Evolutionary conservation across 2,888 invertebrate species (phyloP).

Genomic region (Sphinx pinastri): DNA sequence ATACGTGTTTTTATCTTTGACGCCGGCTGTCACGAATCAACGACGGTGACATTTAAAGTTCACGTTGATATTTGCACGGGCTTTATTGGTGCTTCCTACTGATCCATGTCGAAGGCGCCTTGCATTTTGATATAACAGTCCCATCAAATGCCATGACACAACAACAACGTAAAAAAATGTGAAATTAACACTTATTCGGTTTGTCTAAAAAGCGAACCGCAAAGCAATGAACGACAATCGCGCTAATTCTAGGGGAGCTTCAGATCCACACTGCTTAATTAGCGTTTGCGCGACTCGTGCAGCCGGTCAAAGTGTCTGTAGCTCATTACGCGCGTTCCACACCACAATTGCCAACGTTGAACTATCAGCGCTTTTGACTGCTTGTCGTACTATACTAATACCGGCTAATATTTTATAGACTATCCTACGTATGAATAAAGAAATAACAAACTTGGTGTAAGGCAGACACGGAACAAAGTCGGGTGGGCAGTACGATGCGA

Average conservation of each 20-base stretch:
- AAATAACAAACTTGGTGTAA: constrained; percentile 62
- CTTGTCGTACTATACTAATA: constrained; percentile 37
- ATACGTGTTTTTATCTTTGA: background rate
- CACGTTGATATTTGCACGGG: constrained; percentile 72
- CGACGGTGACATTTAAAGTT: constrained; percentile 78
- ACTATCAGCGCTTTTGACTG: constrained; percentile 53
- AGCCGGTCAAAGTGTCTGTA: constrained; percentile 79
- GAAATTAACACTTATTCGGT: constrained; percentile 45
- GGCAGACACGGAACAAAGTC: constrained; percentile 74
- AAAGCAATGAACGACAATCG: constrained; percentile 66
- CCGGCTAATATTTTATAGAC: background rate
- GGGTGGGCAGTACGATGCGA: constrained; percentile 74
- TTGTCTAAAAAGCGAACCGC: constrained; percentile 52
- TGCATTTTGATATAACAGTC: constrained; percentile 6
- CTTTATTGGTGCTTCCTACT: constrained; percentile 40
- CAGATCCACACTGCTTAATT: constrained; percentile 79
- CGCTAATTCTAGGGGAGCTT: constrained; percentile 77
- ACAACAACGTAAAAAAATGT: background rate
- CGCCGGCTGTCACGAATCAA: constrained; percentile 40
- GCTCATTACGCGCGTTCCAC: constrained; percentile 71
- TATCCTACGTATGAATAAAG: constrained; percentile 55
- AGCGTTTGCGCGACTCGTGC: constrained; percentile 69
- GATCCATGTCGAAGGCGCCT: constrained; percentile 44
- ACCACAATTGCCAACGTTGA: constrained; percentile 52
- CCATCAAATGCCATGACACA: background rate